Base-by-base conservation (phyloP, 2,888 invertebrate genomes). In the Conchocele bisecta region DNA sequence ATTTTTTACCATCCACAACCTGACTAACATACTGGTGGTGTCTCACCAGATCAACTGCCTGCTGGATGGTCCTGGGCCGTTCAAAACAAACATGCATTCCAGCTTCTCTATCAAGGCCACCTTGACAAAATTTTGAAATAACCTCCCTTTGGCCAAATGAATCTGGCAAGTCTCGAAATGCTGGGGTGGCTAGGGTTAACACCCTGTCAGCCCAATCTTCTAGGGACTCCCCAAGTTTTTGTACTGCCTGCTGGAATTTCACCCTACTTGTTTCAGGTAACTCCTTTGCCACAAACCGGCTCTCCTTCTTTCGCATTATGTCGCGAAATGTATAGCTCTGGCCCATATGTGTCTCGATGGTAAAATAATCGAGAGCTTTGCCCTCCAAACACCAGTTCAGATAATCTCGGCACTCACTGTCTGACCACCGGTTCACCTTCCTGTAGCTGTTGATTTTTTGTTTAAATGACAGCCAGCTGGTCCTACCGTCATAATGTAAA, bases 141-240 rank as follows among this genome's bases (percentile, higher is more conserved):
- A 51, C 72, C 28, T 72, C 67, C 29, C 46, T 22, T 37, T 37
- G n/a, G 13, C 60, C 15, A 44, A 56, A 51, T 2, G 28, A 17
- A 6, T 72, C 66, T 20, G 72, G 66, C 6, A 66, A 42, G 37
- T 72, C 66, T n/a, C 50, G 41, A 37, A 63, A 72, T 11, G 72
- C 72, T 20, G 54, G 54, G 13, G 72, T 61, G 1, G 67, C 67
- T 22, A 67, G 29, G n/a, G 63, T 63, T 39, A 67, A 20, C 2
- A 72, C 72, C 4, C 63, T 24, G 20, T 72, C 63, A 0, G 67
- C 57, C 67, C 67, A 72, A 26, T 72, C 63, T 17, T 60, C 61
- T 2, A 61, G 17, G 3, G 61, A 42, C 26, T 72, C 61, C 2
- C 48, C 60, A 7, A 51, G 13, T n/a, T n/a, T n/a, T n/a, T n/a